phyloP scores from a whole-genome alignment of 2,113 vertebrate species.

The Ptychochromis oligacanthus region DNA sequence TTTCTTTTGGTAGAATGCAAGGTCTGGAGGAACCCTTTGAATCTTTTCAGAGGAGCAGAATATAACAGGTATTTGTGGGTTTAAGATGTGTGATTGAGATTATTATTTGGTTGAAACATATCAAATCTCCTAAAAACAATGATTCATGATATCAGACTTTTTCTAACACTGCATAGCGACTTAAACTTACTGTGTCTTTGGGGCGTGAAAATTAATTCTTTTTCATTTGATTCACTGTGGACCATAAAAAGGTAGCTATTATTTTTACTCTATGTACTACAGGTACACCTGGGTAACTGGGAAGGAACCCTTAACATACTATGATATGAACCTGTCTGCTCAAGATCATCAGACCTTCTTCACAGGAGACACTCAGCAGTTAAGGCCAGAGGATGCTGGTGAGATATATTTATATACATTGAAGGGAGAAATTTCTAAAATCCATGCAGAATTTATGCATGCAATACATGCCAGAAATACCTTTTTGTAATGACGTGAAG shows the following conservation, averaged over 20 bases:
- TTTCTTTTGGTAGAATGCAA: constrained; percentile 89
- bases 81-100: neutral
- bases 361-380: constrained; percentile 92
- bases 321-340: constrained; percentile 98
- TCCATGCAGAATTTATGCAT: neutral
- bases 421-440: neutral
- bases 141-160: neutral
- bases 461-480: neutral
- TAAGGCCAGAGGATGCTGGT: constrained; percentile 94
- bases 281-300: constrained; percentile 99
- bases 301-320: constrained; percentile 96
- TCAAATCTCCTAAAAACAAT: neutral
- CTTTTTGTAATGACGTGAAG: neutral
- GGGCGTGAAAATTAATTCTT: too few relatives aligned
- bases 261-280: neutral
- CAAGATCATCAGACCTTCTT: constrained; percentile 99
- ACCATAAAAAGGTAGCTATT: neutral
- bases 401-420: constrained; percentile 16
- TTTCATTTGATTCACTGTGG: neutral
- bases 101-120: neutral
- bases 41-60: constrained; percentile 97
- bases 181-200: neutral
- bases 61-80: constrained; percentile 89
- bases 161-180: neutral
- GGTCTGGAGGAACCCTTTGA: constrained; percentile 98